Conservation (phyloP, 2,888 invertebrate species). For the Schizotus pectinicornis region DNA sequence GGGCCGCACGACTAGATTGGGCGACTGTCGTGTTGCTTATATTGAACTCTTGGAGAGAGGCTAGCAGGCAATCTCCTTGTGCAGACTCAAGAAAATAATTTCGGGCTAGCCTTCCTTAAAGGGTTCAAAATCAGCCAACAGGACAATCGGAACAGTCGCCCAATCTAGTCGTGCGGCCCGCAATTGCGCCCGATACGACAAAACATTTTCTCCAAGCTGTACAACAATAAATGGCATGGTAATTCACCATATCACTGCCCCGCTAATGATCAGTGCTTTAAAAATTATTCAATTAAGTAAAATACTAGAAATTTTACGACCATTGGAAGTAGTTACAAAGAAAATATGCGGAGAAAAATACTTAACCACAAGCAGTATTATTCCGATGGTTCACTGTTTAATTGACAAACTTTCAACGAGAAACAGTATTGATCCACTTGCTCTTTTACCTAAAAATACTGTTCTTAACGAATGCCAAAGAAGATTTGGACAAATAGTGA, state of each 20-base stretch:
- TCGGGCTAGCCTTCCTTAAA: too few relatives aligned
- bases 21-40: too few relatives aligned
- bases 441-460: slow-evolving; percentile 41
- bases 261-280: slow-evolving; percentile 45
- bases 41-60: too few relatives aligned
- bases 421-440: slow-evolving; percentile 34
- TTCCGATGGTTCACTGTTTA: slow-evolving; percentile 27
- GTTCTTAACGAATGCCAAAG: slow-evolving; percentile 11
- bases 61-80: too few relatives aligned
- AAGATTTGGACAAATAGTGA: slow-evolving; percentile 19
- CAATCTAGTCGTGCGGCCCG: too few relatives aligned
- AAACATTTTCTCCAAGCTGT: too few relatives aligned
- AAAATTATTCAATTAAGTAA: slow-evolving; percentile 39
- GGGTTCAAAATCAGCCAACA: too few relatives aligned
- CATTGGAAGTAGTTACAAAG: slow-evolving; percentile 47
- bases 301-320: slow-evolving; percentile 40
- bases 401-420: slow-evolving; percentile 25
- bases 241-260: slow-evolving; percentile 39
- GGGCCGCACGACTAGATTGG: too few relatives aligned
- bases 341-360: slow-evolving; percentile 49
- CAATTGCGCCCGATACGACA: too few relatives aligned
- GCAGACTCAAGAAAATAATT: too few relatives aligned
- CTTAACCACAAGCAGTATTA: slow-evolving; percentile 33
- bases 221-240: slow-evolving; percentile 40
- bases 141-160: too few relatives aligned